A percentile compares a stretch with the other conserved stretches of the same genome.
These are phyloP conservation scores for Steinernema feltiae DNA, from an alignment of 1,140 invertebrate genomes.

Conservation along the genomic window DNA sequence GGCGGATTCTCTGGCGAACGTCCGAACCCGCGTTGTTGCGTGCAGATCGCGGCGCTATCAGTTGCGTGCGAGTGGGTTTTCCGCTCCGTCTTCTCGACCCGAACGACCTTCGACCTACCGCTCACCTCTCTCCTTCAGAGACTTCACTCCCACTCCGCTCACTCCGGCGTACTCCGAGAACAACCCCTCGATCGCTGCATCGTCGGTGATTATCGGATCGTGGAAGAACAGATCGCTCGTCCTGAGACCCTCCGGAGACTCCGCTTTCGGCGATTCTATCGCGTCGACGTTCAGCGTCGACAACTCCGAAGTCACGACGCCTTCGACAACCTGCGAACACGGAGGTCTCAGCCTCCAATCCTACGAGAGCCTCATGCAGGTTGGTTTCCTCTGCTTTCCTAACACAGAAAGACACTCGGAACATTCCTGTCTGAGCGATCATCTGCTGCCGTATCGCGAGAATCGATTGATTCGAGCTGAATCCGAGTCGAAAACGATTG, in stretches of 20 bases:
- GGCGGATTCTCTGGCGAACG: background rate
- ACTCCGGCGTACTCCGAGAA: background rate
- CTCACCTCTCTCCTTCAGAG: background rate
- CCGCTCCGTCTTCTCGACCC: background rate
- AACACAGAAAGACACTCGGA: background rate
- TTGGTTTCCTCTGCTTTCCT: background rate
- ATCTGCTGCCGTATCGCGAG: no score
- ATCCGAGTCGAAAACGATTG: no score
- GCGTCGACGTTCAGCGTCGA: constrained; percentile 9
- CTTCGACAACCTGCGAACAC: background rate
- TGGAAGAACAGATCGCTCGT: background rate
- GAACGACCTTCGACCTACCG: background rate
- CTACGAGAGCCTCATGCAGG: constrained; percentile 12
- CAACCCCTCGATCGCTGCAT: background rate
- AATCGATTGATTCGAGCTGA: no score
- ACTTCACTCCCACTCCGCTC: background rate
- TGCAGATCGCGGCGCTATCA: background rate
- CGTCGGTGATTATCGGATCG: background rate
- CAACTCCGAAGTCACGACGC: background rate
- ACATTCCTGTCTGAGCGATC: no score
- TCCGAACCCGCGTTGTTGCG: background rate
- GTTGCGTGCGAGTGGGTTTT: background rate
- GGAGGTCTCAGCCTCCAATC: constrained; percentile 3
- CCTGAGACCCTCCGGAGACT: background rate
- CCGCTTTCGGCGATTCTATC: background rate